Evolutionary conservation across 2,113 vertebrate genomes (phyloP).

Genomic region (Lophura nycthemera): DNA sequence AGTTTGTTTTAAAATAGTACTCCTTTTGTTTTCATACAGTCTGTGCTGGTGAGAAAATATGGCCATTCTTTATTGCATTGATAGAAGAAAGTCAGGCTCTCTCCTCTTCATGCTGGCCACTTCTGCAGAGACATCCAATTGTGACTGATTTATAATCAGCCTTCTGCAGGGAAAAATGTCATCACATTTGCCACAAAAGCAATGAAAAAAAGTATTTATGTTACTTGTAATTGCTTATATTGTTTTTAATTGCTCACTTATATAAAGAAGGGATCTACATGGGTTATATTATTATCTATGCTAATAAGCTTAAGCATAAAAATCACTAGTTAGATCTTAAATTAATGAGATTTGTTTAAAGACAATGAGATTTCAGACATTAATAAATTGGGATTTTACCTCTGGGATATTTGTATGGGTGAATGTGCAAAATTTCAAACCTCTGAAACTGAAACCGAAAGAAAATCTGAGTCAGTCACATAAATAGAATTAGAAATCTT

Average conservation of each 20-base stretch:
- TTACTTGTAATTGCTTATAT: constrained; percentile 22
- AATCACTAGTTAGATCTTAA: not conserved
- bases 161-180: not conserved
- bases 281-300: constrained; percentile 5
- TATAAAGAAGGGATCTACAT: constrained; percentile 20
- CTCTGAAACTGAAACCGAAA: not conserved
- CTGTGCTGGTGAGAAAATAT: not conserved
- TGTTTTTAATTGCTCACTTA: constrained; percentile 41
- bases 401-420: not conserved
- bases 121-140: not conserved
- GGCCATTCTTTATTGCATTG: not conserved
- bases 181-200: constrained; percentile 20
- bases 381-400: constrained; percentile 36
- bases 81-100: not conserved
- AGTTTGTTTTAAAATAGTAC: not conserved
- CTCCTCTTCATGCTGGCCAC: not conserved
- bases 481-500: not conserved
- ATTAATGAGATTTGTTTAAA: constrained; percentile 36
- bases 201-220: constrained; percentile 13
- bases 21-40: not conserved
- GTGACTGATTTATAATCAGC: not conserved
- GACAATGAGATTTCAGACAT: constrained; percentile 45
- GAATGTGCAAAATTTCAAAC: constrained; percentile 11
- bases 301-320: constrained; percentile 41
- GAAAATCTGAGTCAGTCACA: not conserved